Base-by-base conservation (phyloP, 2,797 vertebrate species). In the Somateria mollissima region DNA sequence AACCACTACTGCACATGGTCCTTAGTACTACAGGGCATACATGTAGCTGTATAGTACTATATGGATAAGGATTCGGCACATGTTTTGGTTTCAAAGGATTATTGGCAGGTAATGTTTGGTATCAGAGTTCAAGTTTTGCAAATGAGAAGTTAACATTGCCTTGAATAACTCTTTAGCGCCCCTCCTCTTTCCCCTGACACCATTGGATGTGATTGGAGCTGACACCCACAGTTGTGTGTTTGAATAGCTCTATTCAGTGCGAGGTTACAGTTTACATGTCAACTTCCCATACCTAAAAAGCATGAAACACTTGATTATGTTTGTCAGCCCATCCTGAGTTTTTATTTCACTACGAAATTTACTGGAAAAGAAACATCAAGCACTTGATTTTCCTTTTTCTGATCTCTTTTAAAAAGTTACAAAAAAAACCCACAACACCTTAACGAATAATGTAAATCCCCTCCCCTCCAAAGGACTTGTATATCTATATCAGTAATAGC, bases 291-390 rank as follows among this genome's bases (percentile, higher is more conserved):
- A 77, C 51, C 45, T 78, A 70, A 85, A 95, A 92, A 39, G 8
- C 80, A 77, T 61, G 64, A 92, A 91, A 90, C 39, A 76, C 80
- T 45, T 82, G 79, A 95, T 97, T 91, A 71, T 71, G 60, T 88
- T 95, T 97, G 95, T 97, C 96, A 96, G 82, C 41, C 84, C 43
- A 95, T 92, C 93, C 51, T 53, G 58, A 95, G 57, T 58, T 89
- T 95, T 95, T 92, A 92, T 53, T 94, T 95, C 16, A 10, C 93
- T 79, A 87, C 73, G 85, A 96, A 84, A 83, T 89, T 60, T 88
- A 92, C 60, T 76, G 79, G 64, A 93, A 90, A 83, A 88, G 95
- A 93, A 96, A 64, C 73, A 87, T 7, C 25, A 66, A 90, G 32
- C 13, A 78, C 70, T 91, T 89, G 2, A 25, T 87, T 83, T 61